Percentiles rank a stretch among this genome's conserved stretches.
These are phyloP conservation scores for Halcyon malimbica DNA, from an alignment of 2,113 vertebrate species.

Conservation along the genomic window DNA sequence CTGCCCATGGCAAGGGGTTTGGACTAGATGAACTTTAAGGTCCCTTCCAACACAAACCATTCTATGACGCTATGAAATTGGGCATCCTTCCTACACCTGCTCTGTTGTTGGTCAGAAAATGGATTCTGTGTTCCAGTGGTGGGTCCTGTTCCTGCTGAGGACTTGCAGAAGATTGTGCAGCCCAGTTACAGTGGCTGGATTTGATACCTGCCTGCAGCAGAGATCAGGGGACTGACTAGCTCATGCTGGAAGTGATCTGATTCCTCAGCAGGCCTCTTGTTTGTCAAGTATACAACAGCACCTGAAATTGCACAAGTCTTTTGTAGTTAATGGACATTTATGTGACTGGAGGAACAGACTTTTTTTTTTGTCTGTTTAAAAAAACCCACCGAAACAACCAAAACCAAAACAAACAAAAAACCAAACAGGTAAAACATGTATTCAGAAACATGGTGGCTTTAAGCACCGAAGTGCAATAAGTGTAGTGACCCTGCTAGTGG, in stretches of 20 bases:
- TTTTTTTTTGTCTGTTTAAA: background rate
- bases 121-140: background rate
- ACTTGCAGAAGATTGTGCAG: background rate
- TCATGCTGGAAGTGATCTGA: background rate
- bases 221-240: no score
- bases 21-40: background rate
- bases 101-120: background rate
- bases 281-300: background rate
- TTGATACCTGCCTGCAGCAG: background rate
- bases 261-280: background rate
- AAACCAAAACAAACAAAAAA: no score
- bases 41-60: background rate
- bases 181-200: background rate
- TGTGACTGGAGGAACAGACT: background rate
- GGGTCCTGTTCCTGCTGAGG: background rate
- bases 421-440: background rate
- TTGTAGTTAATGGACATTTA: background rate
- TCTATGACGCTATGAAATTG: background rate
- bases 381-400: no score
- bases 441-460: background rate
- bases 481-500: background rate
- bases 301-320: background rate
- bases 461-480: background rate
- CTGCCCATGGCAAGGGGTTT: background rate
- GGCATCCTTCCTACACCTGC: background rate